Conservation (phyloP, 2,113 vertebrate species). For the Pomatostomus ruficeps region DNA sequence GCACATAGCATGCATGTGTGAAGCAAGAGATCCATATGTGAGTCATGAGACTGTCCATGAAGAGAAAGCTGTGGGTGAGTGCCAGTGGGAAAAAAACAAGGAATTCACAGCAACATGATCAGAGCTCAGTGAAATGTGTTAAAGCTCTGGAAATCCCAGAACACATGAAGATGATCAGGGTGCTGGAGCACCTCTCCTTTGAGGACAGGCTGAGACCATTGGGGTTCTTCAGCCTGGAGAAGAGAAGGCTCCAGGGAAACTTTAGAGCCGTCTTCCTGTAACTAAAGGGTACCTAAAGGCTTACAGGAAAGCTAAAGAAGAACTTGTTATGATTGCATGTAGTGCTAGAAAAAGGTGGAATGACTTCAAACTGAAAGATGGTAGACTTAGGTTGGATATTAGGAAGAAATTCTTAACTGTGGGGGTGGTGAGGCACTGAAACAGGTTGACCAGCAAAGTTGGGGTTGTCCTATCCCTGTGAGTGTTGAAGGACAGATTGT, state of each 20-base stretch:
- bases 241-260: neutral
- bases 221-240: neutral
- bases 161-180: neutral
- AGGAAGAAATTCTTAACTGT: neutral
- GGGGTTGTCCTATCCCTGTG: neutral
- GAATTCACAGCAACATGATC: neutral
- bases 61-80: neutral
- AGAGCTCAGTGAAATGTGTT: neutral
- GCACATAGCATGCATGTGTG: neutral
- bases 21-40: neutral
- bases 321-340: neutral
- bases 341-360: neutral
- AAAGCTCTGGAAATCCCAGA: neutral
- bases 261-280: neutral
- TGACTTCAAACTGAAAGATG: neutral
- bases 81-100: neutral
- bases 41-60: neutral
- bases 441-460: neutral
- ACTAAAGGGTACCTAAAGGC: neutral
- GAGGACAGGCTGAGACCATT: neutral
- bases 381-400: neutral
- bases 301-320: neutral
- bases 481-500: no score
- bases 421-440: neutral
- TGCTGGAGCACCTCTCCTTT: neutral